Evolutionary conservation across 37 sponge, comb jelly and placozoan species (phyloP).

Genomic region (Sycon ciliatum): DNA sequence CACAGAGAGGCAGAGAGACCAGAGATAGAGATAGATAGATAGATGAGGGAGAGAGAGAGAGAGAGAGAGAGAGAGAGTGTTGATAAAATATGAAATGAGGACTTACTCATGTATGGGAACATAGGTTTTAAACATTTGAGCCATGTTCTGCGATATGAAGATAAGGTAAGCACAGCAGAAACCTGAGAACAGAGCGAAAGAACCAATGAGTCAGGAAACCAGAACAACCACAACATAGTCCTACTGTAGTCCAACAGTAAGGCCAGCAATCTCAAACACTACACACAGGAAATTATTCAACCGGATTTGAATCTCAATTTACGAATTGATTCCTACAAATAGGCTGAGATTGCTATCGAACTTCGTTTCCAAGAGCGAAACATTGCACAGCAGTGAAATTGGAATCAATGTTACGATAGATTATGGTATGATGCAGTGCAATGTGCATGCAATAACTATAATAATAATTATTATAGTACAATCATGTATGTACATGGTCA

Average conservation of each 20-base stretch:
- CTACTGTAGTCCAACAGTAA: not conserved
- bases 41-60: not conserved
- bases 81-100: not conserved
- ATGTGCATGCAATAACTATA: no score
- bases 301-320: no score
- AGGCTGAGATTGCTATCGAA: not conserved
- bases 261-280: not conserved
- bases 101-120: not conserved
- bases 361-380: constrained; percentile 2
- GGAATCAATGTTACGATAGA: not conserved
- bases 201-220: not conserved
- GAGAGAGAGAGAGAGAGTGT: constrained; percentile 8
- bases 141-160: constrained; percentile 75
- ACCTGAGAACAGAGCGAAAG: constrained; percentile 29
- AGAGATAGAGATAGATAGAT: not conserved
- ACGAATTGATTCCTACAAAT: not conserved
- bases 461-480: no score
- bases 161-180: constrained; percentile 96
- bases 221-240: not conserved
- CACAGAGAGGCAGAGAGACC: not conserved
- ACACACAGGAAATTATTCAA: no score
- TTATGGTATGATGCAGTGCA: no score
- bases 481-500: no score
- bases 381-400: not conserved
- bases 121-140: constrained; percentile 33